Evolutionary conservation across 2,113 vertebrate genomes (phyloP).

Genomic region (Ancistrus triradiatus): DNA sequence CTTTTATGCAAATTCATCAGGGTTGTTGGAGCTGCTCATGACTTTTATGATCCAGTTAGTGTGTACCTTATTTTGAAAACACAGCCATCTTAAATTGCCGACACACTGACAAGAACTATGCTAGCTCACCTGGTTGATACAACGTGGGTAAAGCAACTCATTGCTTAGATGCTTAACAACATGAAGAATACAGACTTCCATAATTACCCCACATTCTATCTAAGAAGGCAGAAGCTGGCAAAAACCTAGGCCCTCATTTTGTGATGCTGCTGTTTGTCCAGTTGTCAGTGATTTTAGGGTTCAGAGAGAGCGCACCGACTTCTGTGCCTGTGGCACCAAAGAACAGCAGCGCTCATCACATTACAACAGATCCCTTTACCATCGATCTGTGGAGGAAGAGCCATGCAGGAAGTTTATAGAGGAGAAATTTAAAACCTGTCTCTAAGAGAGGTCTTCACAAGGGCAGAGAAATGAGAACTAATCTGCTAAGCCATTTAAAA

Average conservation of each 20-base stretch:
- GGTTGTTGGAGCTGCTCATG: too few species aligned
- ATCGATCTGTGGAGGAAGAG: constrained; percentile 70
- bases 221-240: too few species aligned
- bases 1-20: too few species aligned
- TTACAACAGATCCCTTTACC: constrained; percentile 67
- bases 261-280: constrained; percentile 31
- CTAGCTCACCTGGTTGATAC: too few species aligned
- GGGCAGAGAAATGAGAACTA: constrained; percentile 51
- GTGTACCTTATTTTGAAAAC: too few species aligned
- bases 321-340: constrained; percentile 55
- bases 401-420: constrained; percentile 62
- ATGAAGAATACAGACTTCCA: too few species aligned
- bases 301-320: constrained; percentile 50
- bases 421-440: constrained; percentile 67
- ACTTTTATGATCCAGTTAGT: too few species aligned
- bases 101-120: too few species aligned
- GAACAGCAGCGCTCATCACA: constrained; percentile 52
- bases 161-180: constrained; percentile 29
- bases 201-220: too few species aligned
- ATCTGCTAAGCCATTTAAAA: neutral
- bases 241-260: too few species aligned
- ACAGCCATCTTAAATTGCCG: too few species aligned
- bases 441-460: constrained; percentile 60
- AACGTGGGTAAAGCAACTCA: constrained; percentile 6
- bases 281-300: constrained; percentile 37